Conservation (phyloP, 2,797 vertebrate species). For the Carapus acus region DNA sequence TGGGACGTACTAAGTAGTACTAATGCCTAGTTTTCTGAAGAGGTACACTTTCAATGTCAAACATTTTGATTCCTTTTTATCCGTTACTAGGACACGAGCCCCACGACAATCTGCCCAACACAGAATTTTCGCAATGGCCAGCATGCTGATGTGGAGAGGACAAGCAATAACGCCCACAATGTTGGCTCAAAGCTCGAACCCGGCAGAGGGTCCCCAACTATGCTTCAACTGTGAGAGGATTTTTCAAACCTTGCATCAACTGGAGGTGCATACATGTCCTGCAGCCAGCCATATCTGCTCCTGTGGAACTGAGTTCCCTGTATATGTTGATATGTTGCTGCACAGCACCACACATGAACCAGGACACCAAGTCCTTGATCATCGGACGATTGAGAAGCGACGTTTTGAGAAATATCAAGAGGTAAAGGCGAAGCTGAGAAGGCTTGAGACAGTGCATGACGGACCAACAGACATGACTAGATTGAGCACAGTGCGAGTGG, state of each 20-base stretch:
- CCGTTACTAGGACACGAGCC: conserved; percentile 13
- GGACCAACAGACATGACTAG: conserved; percentile 45
- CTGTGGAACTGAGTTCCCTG: conserved; percentile 64
- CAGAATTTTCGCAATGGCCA: conserved; percentile 9
- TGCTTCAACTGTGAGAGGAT: conserved; percentile 68
- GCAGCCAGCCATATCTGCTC: conserved; percentile 63
- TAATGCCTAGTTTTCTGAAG: too few species aligned
- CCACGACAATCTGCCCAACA: neutral
- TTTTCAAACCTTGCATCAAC: conserved; percentile 49
- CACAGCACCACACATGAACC: conserved; percentile 63
- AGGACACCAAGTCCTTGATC: conserved; percentile 58
- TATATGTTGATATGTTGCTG: conserved; percentile 59
- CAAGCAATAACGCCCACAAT: conserved; percentile 11
- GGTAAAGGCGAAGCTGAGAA: conserved; percentile 52
- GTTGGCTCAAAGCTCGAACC: conserved; percentile 17
- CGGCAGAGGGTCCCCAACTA: conserved; percentile 31
- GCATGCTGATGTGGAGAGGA: conserved; percentile 44
- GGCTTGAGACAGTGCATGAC: conserved; percentile 44
- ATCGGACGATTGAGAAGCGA: conserved; percentile 55
- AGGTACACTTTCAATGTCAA: too few species aligned
- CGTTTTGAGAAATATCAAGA: conserved; percentile 48
- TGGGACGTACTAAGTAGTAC: too few species aligned
- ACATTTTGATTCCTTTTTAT: too few species aligned
- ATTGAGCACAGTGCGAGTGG: neutral
- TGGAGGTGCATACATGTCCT: conserved; percentile 64